Percentiles rank a stretch among this genome's conserved stretches.
phyloP scores from a whole-genome alignment of 2,113 vertebrate species.

The Callipepla squamata region DNA sequence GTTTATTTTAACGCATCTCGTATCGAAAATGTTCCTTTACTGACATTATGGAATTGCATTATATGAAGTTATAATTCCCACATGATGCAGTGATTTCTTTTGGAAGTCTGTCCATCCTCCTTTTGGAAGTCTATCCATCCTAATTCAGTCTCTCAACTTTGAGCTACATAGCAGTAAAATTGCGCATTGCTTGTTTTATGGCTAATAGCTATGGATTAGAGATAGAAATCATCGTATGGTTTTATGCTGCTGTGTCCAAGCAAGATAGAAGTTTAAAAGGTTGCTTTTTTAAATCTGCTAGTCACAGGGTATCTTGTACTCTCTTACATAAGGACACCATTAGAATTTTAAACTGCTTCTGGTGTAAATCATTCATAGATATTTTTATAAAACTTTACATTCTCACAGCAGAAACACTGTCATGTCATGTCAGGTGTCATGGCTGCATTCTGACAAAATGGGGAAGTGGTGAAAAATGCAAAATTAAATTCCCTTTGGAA shows the following conservation, averaged over 20 bases:
- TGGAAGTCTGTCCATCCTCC: background rate
- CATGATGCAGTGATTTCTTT: background rate
- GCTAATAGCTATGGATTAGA: background rate
- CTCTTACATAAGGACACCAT: background rate
- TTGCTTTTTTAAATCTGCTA: background rate
- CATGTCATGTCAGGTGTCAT: background rate
- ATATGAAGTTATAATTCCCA: background rate
- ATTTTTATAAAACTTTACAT: background rate
- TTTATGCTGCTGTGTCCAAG: background rate
- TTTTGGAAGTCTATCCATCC: background rate
- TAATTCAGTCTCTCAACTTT: background rate
- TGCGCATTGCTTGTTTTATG: background rate
- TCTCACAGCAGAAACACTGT: constrained; percentile 11
- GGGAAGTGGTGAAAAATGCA: background rate
- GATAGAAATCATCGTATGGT: background rate
- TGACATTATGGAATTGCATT: background rate
- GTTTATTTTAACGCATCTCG: background rate
- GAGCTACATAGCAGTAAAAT: background rate
- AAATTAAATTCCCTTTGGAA: background rate
- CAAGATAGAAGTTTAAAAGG: background rate
- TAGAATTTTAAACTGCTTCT: background rate
- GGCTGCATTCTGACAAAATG: background rate
- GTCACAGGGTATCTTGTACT: background rate
- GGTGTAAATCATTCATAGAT: background rate
- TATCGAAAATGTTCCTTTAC: background rate